Conservation (phyloP, 2,888 invertebrate genomes). For the Nemotelus pantherinus region DNA sequence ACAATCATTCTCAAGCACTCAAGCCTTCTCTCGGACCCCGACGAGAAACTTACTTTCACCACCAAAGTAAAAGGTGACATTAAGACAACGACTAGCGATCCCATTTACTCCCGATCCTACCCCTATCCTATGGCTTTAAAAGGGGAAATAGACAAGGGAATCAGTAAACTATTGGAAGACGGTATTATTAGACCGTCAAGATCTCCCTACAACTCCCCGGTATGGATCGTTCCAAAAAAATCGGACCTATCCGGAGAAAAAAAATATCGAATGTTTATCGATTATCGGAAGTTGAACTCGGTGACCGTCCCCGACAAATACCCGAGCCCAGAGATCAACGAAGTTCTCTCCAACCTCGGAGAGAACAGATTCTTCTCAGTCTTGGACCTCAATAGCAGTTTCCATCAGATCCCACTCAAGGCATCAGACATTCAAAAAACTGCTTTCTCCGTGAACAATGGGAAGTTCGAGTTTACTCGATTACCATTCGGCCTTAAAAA, state of each 20-base stretch:
- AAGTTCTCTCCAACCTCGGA: neutral
- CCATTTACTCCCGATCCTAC: constrained; percentile 25
- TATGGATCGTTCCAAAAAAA: constrained; percentile 20
- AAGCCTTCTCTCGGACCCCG: constrained; percentile 16
- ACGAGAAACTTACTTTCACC: constrained; percentile 32
- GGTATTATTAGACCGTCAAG: constrained; percentile 30
- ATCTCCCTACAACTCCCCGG: constrained; percentile 17
- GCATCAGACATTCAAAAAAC: constrained; percentile 28
- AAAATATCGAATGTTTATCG: constrained; percentile 25
- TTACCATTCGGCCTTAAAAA: neutral
- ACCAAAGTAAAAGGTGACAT: constrained; percentile 18
- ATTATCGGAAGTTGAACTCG: constrained; percentile 10
- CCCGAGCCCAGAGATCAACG: neutral
- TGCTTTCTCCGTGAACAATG: constrained; percentile 32
- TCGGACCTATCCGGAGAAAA: constrained; percentile 33
- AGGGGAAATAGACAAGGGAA: constrained; percentile 7
- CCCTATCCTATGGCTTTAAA: constrained; percentile 14
- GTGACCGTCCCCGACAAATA: neutral
- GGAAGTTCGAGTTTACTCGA: constrained; percentile 20
- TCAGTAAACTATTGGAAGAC: constrained; percentile 13
- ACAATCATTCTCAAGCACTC: neutral
- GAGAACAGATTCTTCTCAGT: neutral
- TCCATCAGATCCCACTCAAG: constrained; percentile 27
- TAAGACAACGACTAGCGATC: neutral
- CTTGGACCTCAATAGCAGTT: constrained; percentile 7